These are phyloP conservation scores for Ptychoptera contaminata DNA, from an alignment of 2,888 invertebrate genomes.

Conservation along the genomic window DNA sequence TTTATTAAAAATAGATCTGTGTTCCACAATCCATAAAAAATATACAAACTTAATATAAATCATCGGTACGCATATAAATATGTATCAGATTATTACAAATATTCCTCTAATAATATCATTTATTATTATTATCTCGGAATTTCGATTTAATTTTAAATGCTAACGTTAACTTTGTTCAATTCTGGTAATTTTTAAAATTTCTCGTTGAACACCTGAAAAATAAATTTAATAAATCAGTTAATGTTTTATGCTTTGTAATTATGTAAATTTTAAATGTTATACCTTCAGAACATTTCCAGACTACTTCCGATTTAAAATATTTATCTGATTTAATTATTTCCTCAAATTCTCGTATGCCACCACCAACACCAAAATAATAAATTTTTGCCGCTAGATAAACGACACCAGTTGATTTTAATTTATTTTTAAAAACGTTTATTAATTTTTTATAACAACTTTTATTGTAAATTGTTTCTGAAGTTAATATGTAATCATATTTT, in stretches of 20 bases:
- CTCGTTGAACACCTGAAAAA: slow-evolving; percentile 18
- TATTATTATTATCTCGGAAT: too few species aligned
- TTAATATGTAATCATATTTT: slow-evolving; percentile 71
- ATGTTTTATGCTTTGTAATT: too few species aligned
- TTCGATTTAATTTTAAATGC: too few species aligned
- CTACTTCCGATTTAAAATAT: slow-evolving; percentile 36
- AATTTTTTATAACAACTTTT: slow-evolving; percentile 62
- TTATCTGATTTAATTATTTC: slow-evolving; percentile 37
- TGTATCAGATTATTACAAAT: too few species aligned
- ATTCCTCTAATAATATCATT: too few species aligned
- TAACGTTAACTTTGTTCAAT: too few species aligned
- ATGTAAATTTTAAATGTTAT: too few species aligned
- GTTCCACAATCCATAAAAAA: too few species aligned
- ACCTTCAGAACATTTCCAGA: slow-evolving; percentile 45
- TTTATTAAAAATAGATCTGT: too few species aligned
- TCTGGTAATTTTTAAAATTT: slow-evolving; percentile 19
- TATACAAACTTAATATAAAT: too few species aligned
- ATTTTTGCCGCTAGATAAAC: slow-evolving; percentile 75
- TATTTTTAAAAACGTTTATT: slow-evolving; percentile 44
- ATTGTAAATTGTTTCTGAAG: slow-evolving; percentile 91
- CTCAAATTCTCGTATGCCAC: slow-evolving; percentile 65
- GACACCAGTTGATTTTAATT: slow-evolving; percentile 38
- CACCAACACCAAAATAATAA: slow-evolving; percentile 92
- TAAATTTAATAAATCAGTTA: too few species aligned
- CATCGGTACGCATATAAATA: too few species aligned